Evolutionary conservation across 2,888 invertebrate species (phyloP).

Genomic region (Panzeria rudis): DNA sequence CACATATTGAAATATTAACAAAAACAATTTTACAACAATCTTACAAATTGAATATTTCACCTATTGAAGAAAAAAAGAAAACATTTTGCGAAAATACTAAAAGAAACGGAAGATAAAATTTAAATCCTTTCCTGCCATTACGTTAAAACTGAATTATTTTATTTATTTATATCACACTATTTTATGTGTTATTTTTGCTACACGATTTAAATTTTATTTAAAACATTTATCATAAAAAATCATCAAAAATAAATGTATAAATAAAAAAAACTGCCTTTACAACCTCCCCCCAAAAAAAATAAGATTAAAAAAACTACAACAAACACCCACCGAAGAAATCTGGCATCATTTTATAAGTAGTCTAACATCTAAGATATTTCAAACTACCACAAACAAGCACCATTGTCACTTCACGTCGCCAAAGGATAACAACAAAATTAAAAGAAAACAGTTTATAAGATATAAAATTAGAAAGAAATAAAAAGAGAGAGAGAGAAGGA

Average conservation of each 20-base stretch:
- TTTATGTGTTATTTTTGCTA: constrained; percentile 66
- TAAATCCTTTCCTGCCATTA: constrained; percentile 69
- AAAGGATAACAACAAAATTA: constrained; percentile 51
- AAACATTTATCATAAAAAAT: constrained; percentile 44
- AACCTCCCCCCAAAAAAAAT: constrained; percentile 51
- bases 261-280: constrained; percentile 65
- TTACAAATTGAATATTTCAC: constrained; percentile 4
- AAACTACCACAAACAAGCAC: constrained; percentile 15
- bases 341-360: constrained; percentile 59
- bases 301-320: constrained; percentile 45
- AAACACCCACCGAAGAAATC: constrained; percentile 70
- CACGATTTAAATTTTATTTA: constrained; percentile 57
- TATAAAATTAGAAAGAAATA: not conserved
- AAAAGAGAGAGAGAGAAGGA: not conserved
- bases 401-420: constrained; percentile 26
- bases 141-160: constrained; percentile 67
- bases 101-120: constrained; percentile 22
- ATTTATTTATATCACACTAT: constrained; percentile 57
- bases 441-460: constrained; percentile 14
- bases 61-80: constrained; percentile 7
- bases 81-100: not conserved
- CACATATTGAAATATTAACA: constrained; percentile 1
- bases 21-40: constrained; percentile 1
- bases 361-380: constrained; percentile 25
- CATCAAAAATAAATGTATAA: constrained; percentile 40